Evolutionary conservation across 1,140 invertebrate genomes (phyloP), one percentile per base, ranked within the genome.

Genomic region (Rhopalosiphum padi): DNA sequence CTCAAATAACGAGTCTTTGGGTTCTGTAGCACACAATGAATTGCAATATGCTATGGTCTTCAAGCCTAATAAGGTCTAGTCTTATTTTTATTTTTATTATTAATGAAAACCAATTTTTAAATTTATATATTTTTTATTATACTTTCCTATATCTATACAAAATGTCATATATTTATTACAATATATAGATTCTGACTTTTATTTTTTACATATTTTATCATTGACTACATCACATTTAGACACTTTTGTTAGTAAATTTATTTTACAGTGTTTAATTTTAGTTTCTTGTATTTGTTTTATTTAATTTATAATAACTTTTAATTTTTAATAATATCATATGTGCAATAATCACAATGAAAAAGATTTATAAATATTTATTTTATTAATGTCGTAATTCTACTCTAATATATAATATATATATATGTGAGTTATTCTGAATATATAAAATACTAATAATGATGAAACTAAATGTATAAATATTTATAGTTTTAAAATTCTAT

Each of bases 41-140:
- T 96, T 96, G 90, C 97, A 97, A 94, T 98, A 98, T 95, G 97
- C 97, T 86, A 96, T 98, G 94, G 96, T 98, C 83, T 97, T 97
- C 94, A 97, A 97, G 95, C 96, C 97, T 95, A 98, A 97, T 96
- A 96, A 96, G 95, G 97, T 97, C 85, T 94, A 94, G 88, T 90
- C 88, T 77, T 77, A 90, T 46, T 86, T 55, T 89, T 25, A 30
- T n/a, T 86, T 46, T 87, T 48, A 18, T n/a, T 35, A 51, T 87
- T 51, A 15, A 87, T 85, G 23, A 85, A n/a, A 53, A 89, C 53
- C 6, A 30, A 51, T 21, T 3, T 88, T 23, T 23, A 89, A 41
- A 37, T 89, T 55, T 55, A 89, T 55, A 53, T 89, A 48, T 86
- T 48, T 25, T 43, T 48, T 51, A 87, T 87, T 25, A 25, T 87